Conservation (phyloP, 2,888 invertebrate genomes). For the Pandemis corylana region DNA sequence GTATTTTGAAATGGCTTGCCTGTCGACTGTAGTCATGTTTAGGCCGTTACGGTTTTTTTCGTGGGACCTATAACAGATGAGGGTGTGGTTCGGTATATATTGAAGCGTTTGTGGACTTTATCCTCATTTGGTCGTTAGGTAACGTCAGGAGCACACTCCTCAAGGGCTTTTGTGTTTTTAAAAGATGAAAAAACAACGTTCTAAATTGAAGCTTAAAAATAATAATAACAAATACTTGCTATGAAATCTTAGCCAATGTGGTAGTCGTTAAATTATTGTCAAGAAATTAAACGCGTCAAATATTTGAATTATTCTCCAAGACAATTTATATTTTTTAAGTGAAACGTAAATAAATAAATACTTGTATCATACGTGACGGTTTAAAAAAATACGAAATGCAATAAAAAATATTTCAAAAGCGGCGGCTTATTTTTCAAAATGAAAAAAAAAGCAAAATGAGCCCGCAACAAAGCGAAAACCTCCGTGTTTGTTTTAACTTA, state of each 20-base stretch:
- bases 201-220: too few species aligned
- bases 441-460: background rate
- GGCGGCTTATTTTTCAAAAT: background rate
- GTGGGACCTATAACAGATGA: constrained; percentile 27
- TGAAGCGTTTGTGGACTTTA: constrained; percentile 6
- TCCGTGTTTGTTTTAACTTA: constrained; percentile 11
- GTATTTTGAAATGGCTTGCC: too few species aligned
- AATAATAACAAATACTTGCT: too few species aligned
- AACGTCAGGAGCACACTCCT: background rate
- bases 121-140: constrained; percentile 20
- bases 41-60: background rate
- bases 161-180: too few species aligned
- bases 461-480: background rate
- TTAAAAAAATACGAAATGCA: background rate
- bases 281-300: too few species aligned
- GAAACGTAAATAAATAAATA: too few species aligned
- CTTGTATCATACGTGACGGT: background rate
- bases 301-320: too few species aligned
- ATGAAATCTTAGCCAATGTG: too few species aligned
- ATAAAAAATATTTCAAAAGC: background rate
- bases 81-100: constrained; percentile 30
- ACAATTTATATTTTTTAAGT: too few species aligned
- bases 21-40: background rate
- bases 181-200: too few species aligned
- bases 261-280: too few species aligned